Conservation (phyloP, 1,140 invertebrate genomes). For the Leptonema lineaticorne region DNA sequence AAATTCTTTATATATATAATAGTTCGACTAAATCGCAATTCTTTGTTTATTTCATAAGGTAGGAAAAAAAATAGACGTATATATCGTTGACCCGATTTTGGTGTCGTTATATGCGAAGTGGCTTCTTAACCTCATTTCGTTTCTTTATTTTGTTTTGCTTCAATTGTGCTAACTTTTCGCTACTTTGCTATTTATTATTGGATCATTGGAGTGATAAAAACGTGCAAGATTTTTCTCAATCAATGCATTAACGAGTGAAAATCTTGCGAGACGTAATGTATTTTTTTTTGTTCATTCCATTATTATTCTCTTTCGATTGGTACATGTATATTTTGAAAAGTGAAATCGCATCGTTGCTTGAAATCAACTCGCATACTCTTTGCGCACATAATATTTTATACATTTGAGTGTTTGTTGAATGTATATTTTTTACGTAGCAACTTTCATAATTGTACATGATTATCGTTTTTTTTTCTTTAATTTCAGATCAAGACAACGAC, state of each 20-base stretch:
- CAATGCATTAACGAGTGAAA: neutral
- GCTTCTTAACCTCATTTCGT: constrained; percentile 4
- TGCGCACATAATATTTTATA: no score
- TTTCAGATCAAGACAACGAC: constrained; percentile 7
- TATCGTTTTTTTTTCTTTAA: constrained; percentile 6
- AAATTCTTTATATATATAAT: no score
- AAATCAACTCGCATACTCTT: neutral
- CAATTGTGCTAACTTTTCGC: neutral
- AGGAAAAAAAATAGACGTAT: no score
- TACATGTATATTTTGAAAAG: neutral
- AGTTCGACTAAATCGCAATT: no score
- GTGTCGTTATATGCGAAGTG: neutral
- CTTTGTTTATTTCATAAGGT: no score
- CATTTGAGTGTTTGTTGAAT: neutral
- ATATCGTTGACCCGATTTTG: neutral
- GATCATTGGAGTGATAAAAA: no score
- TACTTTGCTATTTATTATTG: neutral
- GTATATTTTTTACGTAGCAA: neutral
- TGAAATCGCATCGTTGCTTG: neutral
- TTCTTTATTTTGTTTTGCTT: neutral
- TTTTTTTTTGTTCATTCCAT: no score
- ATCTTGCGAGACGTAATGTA: neutral
- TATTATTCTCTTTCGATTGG: no score
- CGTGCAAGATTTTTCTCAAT: neutral
- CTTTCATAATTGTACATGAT: no score